Conservation (phyloP, 2,797 vertebrate genomes). For the Spinibarbus caldwelli region DNA sequence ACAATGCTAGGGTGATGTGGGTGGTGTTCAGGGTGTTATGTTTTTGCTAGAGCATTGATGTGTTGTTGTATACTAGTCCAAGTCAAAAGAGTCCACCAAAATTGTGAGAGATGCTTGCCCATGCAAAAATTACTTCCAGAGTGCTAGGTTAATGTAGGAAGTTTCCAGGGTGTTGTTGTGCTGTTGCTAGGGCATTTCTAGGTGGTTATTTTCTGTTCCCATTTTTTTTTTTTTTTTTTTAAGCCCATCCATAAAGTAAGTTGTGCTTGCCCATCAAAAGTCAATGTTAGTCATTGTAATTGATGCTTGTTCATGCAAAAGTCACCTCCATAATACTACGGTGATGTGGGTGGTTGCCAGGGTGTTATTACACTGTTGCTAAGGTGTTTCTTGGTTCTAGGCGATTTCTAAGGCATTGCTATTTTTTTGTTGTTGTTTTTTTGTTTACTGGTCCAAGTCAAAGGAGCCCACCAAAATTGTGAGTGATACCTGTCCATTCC, state of each 20-base stretch:
- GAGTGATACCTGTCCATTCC: too few species aligned
- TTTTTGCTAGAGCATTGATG: neutral
- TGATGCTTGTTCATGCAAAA: neutral
- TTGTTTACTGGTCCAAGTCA: too few species aligned
- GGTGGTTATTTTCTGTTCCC: neutral
- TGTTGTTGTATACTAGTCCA: neutral
- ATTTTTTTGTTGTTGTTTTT: too few species aligned
- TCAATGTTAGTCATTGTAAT: neutral
- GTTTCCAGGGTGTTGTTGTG: neutral
- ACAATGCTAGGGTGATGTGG: neutral
- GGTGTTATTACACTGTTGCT: neutral
- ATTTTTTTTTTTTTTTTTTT: too few species aligned
- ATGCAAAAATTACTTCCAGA: neutral
- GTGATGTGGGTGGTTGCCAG: neutral
- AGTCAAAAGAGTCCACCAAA: neutral
- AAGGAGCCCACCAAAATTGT: too few species aligned
- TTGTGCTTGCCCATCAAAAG: neutral
- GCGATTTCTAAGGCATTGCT: too few species aligned
- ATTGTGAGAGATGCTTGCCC: neutral
- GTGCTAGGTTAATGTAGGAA: neutral
- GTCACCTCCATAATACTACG: too few species aligned
- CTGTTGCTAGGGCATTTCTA: neutral
- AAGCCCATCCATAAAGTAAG: neutral
- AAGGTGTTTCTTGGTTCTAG: neutral
- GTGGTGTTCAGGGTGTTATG: neutral